Conservation (phyloP, 2,888 invertebrate genomes). For the Nomada ruficornis region DNA sequence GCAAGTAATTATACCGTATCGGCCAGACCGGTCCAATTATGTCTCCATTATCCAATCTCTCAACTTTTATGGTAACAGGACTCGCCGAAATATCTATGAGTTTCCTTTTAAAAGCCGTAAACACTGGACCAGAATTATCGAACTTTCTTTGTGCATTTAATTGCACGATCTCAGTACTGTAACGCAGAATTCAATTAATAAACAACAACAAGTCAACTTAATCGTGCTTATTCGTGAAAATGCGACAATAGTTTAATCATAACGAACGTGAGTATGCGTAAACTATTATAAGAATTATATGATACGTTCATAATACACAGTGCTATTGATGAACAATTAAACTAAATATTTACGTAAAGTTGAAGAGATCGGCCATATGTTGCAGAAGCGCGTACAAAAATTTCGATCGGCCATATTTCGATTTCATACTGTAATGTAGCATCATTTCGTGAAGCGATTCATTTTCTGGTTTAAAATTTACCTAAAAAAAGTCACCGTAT, state of each 20-base stretch:
- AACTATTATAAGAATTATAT: neutral
- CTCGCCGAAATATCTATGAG: slow-evolving; percentile 61
- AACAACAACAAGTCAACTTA: neutral
- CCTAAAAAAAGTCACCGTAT: slow-evolving; percentile 13
- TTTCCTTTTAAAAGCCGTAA: slow-evolving; percentile 58
- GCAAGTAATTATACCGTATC: slow-evolving; percentile 50
- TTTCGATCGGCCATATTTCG: slow-evolving; percentile 71
- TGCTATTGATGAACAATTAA: too few relatives aligned
- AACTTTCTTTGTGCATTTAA: slow-evolving; percentile 56
- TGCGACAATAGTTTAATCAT: neutral
- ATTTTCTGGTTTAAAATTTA: slow-evolving; percentile 56
- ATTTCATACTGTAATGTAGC: slow-evolving; percentile 64
- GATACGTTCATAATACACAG: neutral
- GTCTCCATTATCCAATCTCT: slow-evolving; percentile 59
- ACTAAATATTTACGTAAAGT: slow-evolving; percentile 73
- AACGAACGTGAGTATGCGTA: neutral
- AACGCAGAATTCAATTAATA: neutral
- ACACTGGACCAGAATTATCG: slow-evolving; percentile 60
- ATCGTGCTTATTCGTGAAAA: neutral
- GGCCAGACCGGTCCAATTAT: slow-evolving; percentile 67
- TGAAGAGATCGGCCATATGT: slow-evolving; percentile 73
- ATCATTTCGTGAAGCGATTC: slow-evolving; percentile 66
- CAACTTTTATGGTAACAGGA: slow-evolving; percentile 59
- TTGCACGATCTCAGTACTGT: slow-evolving; percentile 58
- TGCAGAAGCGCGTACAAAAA: slow-evolving; percentile 69